Conservation (phyloP, 2,888 invertebrate genomes). For the Drosophila demipolita region DNA sequence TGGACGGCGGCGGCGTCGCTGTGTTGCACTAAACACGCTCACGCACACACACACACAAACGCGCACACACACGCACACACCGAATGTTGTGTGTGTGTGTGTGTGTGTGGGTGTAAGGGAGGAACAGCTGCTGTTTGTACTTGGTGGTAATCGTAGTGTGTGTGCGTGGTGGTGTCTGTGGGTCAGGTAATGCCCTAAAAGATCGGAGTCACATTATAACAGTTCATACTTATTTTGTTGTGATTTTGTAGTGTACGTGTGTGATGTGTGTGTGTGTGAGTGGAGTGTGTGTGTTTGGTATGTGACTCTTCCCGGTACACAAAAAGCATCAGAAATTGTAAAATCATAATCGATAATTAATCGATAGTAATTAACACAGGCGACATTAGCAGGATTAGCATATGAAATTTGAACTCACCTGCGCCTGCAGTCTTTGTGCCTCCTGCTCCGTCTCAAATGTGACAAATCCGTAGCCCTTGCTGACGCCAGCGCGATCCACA, state of each 20-base stretch:
- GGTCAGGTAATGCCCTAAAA: conserved; percentile 77
- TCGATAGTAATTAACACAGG: conserved; percentile 60
- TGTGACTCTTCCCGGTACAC: conserved; percentile 18
- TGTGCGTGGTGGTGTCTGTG: conserved; percentile 25
- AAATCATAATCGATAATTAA: conserved; percentile 44
- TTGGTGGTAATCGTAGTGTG: conserved; percentile 13
- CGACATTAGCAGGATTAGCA: conserved; percentile 59
- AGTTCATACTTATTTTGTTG: conserved; percentile 39
- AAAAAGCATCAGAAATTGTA: conserved; percentile 39
- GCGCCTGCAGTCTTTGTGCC: conserved; percentile 90
- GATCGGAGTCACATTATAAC: conserved; percentile 75
- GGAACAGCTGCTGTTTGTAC: background rate
- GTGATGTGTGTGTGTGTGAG: conserved; percentile 16
- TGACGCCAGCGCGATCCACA: conserved; percentile 96
- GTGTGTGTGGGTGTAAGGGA: background rate
- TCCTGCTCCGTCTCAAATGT: conserved; percentile 95
- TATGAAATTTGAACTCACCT: conserved; percentile 86
- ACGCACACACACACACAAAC: conserved; percentile 6
- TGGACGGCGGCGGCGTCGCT: conserved; percentile 15
- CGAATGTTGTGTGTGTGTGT: background rate
- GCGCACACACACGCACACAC: background rate
- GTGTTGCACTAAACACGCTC: conserved; percentile 13
- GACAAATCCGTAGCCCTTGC: conserved; percentile 91
- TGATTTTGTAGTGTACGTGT: conserved; percentile 22
- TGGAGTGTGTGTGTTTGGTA: conserved; percentile 7